Base-by-base conservation (phyloP, 2,113 vertebrate genomes). In the Perognathus longimembris region DNA sequence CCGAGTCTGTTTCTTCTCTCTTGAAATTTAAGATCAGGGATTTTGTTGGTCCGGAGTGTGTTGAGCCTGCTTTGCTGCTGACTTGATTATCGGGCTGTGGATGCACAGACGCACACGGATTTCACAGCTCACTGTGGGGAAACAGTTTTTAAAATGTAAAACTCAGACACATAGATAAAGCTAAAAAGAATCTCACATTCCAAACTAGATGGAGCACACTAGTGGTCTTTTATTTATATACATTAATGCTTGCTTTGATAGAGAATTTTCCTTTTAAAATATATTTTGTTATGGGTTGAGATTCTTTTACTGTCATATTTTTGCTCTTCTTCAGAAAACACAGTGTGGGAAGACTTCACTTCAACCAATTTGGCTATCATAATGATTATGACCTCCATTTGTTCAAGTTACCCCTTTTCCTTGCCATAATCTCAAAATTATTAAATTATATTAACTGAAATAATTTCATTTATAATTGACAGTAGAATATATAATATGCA, bases 1-100 rank as follows among this genome's bases (percentile, higher is more conserved):
- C 32, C 2, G 78, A 75, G 96, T 95, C 96, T 97, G 95, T 94
- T 96, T 97, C 95, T 96, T 95, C 76, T 97, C 95, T 93, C 40
- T 88, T 83, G 91, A 96, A 91, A 96, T 93, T 97, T 87, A 92
- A 95, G 92, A 95, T 90, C 87, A 42, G 59, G 82, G 94, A 45
- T 89, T 82, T 95, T 91, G 69, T 89, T 79, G 88, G 89, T 67
- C 21, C 34, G 84, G 57, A 18, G 30, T 71, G 26, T 67, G 59
- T 69, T 40, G 76, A 77, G 84, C 42, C 77, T 89, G 73, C 71
- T 92, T 83, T 77, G 92, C 50, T 30, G 82, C 50, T 77, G 69
- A 22, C 14, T 67, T 91, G 87, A 57, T 66, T 85, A 50, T 85
- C 79, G 88, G 61, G 34, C 87, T 40, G 30, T 70, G 83, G 42